phyloP scores from a whole-genome alignment of 2,113 vertebrate genomes.

The Pimephales promelas region DNA sequence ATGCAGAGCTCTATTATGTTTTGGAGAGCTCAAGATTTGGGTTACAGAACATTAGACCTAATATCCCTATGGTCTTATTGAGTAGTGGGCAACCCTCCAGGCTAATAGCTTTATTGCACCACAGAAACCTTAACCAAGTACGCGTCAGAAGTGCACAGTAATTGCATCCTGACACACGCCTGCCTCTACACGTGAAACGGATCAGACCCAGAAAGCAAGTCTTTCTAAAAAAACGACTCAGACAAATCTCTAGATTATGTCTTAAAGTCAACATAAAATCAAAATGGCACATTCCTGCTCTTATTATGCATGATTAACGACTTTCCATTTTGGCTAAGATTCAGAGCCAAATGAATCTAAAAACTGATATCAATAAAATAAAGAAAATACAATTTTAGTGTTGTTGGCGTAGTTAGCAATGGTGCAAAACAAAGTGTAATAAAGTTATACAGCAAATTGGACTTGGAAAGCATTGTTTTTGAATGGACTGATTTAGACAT shows the following conservation, averaged over 20 bases:
- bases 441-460: not conserved
- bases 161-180: conserved; percentile 33
- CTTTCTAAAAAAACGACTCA: not conserved
- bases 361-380: not conserved
- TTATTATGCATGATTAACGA: not conserved
- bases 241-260: not conserved
- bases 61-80: conserved; percentile 49
- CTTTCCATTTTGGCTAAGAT: conserved; percentile 4
- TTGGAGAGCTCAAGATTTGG: conserved; percentile 36
- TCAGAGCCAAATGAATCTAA: not conserved
- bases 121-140: conserved; percentile 47
- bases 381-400: no score
- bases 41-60: conserved; percentile 49
- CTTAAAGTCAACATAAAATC: not conserved
- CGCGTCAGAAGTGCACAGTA: conserved; percentile 24
- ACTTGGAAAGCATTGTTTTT: not conserved
- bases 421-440: not conserved
- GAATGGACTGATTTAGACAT: not conserved
- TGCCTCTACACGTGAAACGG: not conserved
- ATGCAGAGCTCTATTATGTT: conserved; percentile 23
- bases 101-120: conserved; percentile 49
- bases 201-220: conserved; percentile 15
- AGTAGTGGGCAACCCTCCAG: conserved; percentile 38
- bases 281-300: not conserved
- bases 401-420: not conserved